Evolutionary conservation across 2,888 invertebrate species (phyloP), one percentile per base, ranked within the genome.

Genomic region (Dynastes maya): DNA sequence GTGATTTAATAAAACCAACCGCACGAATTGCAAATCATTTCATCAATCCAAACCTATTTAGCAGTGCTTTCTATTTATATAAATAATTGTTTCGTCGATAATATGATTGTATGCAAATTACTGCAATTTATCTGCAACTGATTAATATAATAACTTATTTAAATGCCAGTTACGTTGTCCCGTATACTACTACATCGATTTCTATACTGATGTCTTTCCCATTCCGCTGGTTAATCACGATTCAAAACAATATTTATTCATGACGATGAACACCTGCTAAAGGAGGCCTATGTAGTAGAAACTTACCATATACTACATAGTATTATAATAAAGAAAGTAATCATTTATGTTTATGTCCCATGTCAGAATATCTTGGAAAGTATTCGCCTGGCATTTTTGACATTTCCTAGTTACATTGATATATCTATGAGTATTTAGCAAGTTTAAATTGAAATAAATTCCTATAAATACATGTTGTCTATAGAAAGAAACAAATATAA

Each of bases 41-140:
- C 27, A 29, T 29, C 29, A 61, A 55, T 65, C 16, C 8, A 68
- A 49, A 68, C 49, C n/a, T 40, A 65, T 49, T 68, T 68, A 22
- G 13, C 22, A 61, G 22, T 61, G 61, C 11, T 16, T 29, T 61
- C 61, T 11, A 45, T 29, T 51, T 29, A 68, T 2, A 68, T 58
- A 72, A 72, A 45, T 72, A 61, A 72, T 72, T 27, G 58, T 40
- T 61, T 61, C 72, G 22, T 61, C 40, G 16, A 22, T 40, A 72
- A 45, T 45, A 61, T 72, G 72, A 72, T 72, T 72, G 45, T 72
- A 72, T 72, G 72, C 32, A 72, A 72, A 72, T 72, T 61, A 61
- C 58, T 40, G 22, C 72, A 61, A 72, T 72, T 72, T 72, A 72
- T 72, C 61, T 61, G 58, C 61, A 40, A 72, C 58, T 72, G 72